Conservation (phyloP, 2,888 invertebrate genomes). For the Tiliacea aurago region DNA sequence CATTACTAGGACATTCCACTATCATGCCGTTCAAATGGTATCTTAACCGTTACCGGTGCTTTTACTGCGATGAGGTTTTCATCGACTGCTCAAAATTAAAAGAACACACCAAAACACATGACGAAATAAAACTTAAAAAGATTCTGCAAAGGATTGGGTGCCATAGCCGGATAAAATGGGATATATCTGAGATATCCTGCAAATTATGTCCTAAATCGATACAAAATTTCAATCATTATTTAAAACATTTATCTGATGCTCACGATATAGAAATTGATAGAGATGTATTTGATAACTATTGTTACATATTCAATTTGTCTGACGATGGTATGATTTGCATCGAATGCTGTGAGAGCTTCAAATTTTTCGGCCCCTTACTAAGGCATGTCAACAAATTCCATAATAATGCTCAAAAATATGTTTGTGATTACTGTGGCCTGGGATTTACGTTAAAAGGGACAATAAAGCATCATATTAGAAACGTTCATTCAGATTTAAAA, state of each 20-base stretch:
- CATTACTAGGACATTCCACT: slow-evolving; percentile 66
- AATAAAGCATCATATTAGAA: slow-evolving; percentile 69
- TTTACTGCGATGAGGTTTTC: slow-evolving; percentile 67
- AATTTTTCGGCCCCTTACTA: slow-evolving; percentile 74
- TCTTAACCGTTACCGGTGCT: slow-evolving; percentile 69
- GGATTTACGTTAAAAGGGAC: slow-evolving; percentile 71
- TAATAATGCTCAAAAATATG: slow-evolving; percentile 63
- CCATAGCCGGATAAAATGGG: slow-evolving; percentile 72
- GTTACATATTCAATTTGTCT: slow-evolving; percentile 70
- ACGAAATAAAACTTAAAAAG: slow-evolving; percentile 21
- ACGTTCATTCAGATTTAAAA: slow-evolving; percentile 56
- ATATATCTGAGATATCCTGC: slow-evolving; percentile 74
- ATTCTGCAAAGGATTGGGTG: slow-evolving; percentile 36
- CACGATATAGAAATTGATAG: slow-evolving; percentile 67
- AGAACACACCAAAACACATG: slow-evolving; percentile 33
- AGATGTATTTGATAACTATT: slow-evolving; percentile 57
- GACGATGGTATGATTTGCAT: slow-evolving; percentile 72
- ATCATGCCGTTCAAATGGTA: slow-evolving; percentile 72
- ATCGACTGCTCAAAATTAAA: slow-evolving; percentile 39
- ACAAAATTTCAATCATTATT: slow-evolving; percentile 64
- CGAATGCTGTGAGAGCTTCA: slow-evolving; percentile 70
- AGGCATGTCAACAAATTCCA: slow-evolving; percentile 73
- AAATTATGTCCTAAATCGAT: slow-evolving; percentile 70
- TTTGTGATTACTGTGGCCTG: slow-evolving; percentile 75
- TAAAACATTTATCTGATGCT: slow-evolving; percentile 61